Base-by-base conservation (phyloP, 2,888 invertebrate species). In the Hydrotaea cyrtoneurina region DNA sequence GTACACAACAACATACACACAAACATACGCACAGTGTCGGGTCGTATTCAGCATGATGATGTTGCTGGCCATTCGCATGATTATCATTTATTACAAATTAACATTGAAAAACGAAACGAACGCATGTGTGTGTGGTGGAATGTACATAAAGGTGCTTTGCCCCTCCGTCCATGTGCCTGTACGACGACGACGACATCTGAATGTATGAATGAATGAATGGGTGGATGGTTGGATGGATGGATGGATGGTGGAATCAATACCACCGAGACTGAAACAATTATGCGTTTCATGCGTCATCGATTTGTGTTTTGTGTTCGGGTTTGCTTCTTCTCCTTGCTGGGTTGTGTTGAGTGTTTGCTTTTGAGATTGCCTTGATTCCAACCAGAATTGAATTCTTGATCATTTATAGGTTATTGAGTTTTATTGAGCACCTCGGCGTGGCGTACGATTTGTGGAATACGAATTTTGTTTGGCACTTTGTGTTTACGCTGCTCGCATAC, bases 351-450 rank as follows among this genome's bases (percentile, higher is more conserved):
- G n/a, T 15, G 59, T 59, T 59, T 59, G 59, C 31, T 2, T 31
- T 71, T 78, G 19, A 43, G 78, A 71, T 82, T 69, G 73, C 81
- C 82, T 82, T 85, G 76, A 73, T 78, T 66, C 74, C 66, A 73
- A 81, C 81, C 46, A 84, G 78, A 84, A 81, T 43, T 84, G 78
- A 84, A 84, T 81, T 81, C 78, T 78, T 81, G 81, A 81, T 69
- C 64, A 81, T 76, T 84, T 75, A 72, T 78, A 55, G 74, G 73
- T 71, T 78, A 78, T 69, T 72, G 77, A 62, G 36, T 66, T 66
- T 66, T 66, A 77, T 36, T 31, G 26, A 31, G 53, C 46, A 53
- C 26, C 55, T 59, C 39, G 73, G 31, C 7, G 39, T 8, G 2
- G 71, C 5, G 26, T 15, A n/a, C 36, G 15, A 19, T 53, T 74